Percentiles rank a stretch among this genome's conserved stretches.
Evolutionary conservation across 30 jellyfish, hydroid and myxozoan species (phyloP).

Genomic region (Calvadosia cruxmelitensis): DNA sequence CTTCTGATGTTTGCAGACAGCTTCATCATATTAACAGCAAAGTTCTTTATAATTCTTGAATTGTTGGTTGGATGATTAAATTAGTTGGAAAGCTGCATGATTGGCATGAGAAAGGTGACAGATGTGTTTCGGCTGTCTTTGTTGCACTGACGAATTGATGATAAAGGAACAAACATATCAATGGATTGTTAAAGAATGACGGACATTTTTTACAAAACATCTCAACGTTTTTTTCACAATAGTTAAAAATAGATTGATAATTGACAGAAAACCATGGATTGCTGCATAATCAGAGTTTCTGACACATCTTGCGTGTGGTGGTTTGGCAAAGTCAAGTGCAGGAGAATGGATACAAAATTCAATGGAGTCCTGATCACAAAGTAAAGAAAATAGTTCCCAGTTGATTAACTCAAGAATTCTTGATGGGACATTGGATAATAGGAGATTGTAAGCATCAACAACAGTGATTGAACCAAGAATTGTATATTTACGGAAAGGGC

Average conservation of each 20-base stretch:
- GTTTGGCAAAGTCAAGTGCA: too few relatives aligned
- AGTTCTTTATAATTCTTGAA: not conserved
- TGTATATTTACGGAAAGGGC: too few relatives aligned
- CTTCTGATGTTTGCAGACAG: not conserved
- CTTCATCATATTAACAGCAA: not conserved
- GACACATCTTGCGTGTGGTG: too few relatives aligned
- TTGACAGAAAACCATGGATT: not conserved
- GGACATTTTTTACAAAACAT: not conserved
- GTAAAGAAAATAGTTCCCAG: too few relatives aligned
- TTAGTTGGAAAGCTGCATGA: not conserved
- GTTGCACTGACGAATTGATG: not conserved
- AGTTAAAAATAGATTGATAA: not conserved
- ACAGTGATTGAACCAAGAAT: too few relatives aligned
- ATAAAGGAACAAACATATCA: not conserved
- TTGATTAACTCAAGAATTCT: too few relatives aligned
- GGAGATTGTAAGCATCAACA: too few relatives aligned
- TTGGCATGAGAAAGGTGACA: not conserved
- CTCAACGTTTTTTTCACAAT: not conserved
- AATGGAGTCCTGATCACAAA: too few relatives aligned
- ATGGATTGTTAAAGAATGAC: not conserved
- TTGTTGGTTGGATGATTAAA: not conserved
- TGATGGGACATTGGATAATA: too few relatives aligned
- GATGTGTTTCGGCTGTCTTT: not conserved
- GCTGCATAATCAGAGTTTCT: not conserved
- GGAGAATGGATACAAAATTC: too few relatives aligned